Evolutionary conservation across 2,888 invertebrate genomes (phyloP).

Genomic region (Lysandra coridon): DNA sequence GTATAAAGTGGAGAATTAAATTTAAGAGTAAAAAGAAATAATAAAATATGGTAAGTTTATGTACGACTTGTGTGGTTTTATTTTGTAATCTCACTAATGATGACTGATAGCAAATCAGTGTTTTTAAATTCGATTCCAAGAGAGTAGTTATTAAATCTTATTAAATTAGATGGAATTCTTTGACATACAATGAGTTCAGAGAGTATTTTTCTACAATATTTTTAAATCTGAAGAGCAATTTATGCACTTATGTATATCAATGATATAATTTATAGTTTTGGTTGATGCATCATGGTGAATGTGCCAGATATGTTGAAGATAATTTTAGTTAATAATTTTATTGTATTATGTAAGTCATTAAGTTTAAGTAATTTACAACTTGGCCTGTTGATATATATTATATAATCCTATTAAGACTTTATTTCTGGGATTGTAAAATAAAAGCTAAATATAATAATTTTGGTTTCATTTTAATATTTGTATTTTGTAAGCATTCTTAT

Average conservation of each 20-base stretch:
- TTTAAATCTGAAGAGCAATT: conserved; percentile 70
- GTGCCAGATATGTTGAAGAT: conserved; percentile 79
- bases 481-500: neutral
- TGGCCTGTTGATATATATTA: conserved; percentile 80
- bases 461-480: conserved; percentile 38
- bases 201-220: conserved; percentile 80
- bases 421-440: conserved; percentile 81
- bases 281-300: conserved; percentile 74
- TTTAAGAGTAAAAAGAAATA: conserved; percentile 34
- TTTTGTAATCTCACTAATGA: conserved; percentile 68
- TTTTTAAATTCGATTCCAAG: conserved; percentile 49
- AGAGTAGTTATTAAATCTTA: conserved; percentile 59
- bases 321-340: conserved; percentile 81
- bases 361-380: conserved; percentile 81
- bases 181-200: conserved; percentile 68
- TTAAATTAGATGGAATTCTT: conserved; percentile 64
- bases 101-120: conserved; percentile 54
- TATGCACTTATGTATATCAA: conserved; percentile 73
- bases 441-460: conserved; percentile 61
- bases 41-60: conserved; percentile 43
- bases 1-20: conserved; percentile 32
- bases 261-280: conserved; percentile 61
- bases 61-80: conserved; percentile 24
- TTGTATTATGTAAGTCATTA: conserved; percentile 80
- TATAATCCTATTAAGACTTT: conserved; percentile 80